Conservation (phyloP, 2,888 invertebrate genomes). For the Physocephala rufipes region DNA sequence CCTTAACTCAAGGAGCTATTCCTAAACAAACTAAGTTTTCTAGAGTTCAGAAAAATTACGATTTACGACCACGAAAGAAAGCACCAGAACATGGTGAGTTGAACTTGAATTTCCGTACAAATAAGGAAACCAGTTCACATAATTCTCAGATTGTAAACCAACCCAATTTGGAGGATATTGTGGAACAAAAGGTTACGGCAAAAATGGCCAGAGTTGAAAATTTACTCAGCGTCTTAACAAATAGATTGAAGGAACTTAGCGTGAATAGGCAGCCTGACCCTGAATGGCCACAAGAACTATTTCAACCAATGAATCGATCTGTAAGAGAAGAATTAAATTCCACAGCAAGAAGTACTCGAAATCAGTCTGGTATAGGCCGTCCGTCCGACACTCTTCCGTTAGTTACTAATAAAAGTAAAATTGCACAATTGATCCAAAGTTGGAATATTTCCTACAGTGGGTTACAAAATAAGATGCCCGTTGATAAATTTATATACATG, state of each 20-base stretch:
- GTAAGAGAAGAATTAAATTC: not conserved
- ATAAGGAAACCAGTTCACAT: not conserved
- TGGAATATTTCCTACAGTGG: conserved; percentile 25
- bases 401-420: conserved; percentile 9
- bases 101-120: not conserved
- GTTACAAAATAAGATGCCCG: conserved; percentile 1
- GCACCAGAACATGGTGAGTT: not conserved
- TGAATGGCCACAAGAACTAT: conserved; percentile 11
- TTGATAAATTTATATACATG: conserved; percentile 23
- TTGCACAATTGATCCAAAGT: conserved; percentile 15
- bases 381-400: not conserved
- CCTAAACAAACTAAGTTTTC: not conserved
- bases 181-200: not conserved
- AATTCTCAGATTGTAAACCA: not conserved
- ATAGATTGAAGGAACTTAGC: not conserved
- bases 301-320: not conserved
- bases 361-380: too few species aligned
- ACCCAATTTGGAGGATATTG: conserved; percentile 1
- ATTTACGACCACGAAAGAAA: not conserved
- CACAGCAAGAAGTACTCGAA: too few species aligned
- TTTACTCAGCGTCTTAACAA: not conserved
- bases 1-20: conserved; percentile 1
- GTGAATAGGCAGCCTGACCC: not conserved
- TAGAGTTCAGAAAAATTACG: not conserved
- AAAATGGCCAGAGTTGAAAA: not conserved